A percentile compares a stretch with the other conserved stretches of the same genome.
Evolutionary conservation across 2,888 invertebrate genomes (phyloP).

Genomic region (Eristalinus sepulchralis): DNA sequence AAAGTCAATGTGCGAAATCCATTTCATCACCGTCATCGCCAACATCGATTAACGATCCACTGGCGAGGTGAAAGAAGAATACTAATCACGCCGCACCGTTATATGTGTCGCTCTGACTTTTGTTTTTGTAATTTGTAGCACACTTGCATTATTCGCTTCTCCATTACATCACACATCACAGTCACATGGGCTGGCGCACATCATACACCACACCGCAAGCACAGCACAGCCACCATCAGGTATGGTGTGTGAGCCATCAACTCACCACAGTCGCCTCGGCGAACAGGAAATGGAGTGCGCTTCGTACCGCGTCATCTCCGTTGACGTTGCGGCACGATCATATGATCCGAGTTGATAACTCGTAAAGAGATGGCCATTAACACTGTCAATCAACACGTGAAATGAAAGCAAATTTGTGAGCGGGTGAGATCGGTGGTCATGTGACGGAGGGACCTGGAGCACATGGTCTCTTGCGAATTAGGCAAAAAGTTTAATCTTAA

Average conservation of each 20-base stretch:
- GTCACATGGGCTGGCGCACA: neutral
- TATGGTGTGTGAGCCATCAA: neutral
- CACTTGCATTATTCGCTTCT: neutral
- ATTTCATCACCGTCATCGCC: neutral
- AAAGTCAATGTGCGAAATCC: conserved; percentile 18
- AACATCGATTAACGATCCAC: neutral
- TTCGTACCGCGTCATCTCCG: neutral
- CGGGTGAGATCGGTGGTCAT: neutral
- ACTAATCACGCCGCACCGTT: neutral
- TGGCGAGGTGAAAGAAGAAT: neutral
- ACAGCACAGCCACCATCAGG: neutral
- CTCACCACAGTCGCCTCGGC: neutral
- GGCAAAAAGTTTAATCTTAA: neutral
- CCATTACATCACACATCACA: neutral
- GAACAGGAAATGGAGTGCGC: neutral
- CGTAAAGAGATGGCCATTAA: conserved; percentile 6
- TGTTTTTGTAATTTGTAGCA: neutral
- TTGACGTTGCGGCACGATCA: neutral
- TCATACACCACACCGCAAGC: neutral
- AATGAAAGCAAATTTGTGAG: conserved; percentile 21
- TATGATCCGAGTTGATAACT: neutral
- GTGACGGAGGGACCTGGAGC: neutral
- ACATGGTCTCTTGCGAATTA: neutral
- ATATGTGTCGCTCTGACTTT: neutral
- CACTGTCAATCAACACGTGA: conserved; percentile 19